A percentile compares a stretch with the other conserved stretches of the same genome.
Evolutionary conservation across 2,888 invertebrate species (phyloP).

Genomic region (Ethmia dodecea): DNA sequence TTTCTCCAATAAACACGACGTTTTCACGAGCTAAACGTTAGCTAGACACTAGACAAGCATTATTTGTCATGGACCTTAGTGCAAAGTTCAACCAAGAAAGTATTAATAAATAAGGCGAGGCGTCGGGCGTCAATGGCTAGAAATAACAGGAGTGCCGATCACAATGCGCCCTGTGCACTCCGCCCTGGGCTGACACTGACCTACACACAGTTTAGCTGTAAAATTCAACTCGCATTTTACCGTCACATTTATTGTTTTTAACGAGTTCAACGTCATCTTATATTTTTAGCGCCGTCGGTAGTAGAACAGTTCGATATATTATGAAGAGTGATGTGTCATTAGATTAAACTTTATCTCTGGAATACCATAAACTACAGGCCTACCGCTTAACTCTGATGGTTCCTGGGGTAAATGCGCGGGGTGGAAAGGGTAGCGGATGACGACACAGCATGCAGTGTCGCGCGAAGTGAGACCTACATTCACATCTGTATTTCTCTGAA

Average conservation of each 20-base stretch:
- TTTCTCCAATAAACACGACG: conserved; percentile 37
- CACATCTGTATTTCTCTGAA: no score
- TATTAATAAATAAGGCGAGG: conserved; percentile 43
- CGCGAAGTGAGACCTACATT: no score
- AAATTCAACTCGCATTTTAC: neutral
- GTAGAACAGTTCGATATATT: no score
- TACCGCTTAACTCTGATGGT: no score
- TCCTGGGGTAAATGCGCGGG: no score
- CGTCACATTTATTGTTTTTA: neutral
- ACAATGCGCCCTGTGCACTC: conserved; percentile 27
- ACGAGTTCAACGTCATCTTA: neutral
- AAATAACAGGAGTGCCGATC: conserved; percentile 50
- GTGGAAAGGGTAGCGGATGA: no score
- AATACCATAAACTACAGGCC: no score
- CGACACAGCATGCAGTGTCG: no score
- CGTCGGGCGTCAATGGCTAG: conserved; percentile 42
- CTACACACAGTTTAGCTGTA: conserved; percentile 18
- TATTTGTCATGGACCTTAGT: conserved; percentile 45
- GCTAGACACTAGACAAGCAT: conserved; percentile 29
- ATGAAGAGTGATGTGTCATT: no score
- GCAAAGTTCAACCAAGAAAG: conserved; percentile 45
- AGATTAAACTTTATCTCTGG: no score
- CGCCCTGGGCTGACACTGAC: conserved; percentile 29
- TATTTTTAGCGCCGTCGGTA: neutral
- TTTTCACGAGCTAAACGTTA: conserved; percentile 22